Evolutionary conservation across 2,113 vertebrate genomes (phyloP), one percentile per base, ranked within the genome.

Genomic region (Actinemys pallida): DNA sequence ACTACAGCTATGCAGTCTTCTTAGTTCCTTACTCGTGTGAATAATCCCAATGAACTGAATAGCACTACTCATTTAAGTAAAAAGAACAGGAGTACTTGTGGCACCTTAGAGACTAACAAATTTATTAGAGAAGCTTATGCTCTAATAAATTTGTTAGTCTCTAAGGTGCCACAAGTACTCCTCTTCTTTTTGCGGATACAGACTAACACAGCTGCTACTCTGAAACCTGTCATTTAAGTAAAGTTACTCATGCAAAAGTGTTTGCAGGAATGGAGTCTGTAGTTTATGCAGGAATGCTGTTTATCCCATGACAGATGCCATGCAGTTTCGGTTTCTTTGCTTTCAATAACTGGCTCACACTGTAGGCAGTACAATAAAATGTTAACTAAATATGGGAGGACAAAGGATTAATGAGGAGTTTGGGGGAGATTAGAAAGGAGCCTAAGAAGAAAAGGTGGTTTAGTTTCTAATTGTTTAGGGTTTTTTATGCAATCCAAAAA

Each of bases 21-120:
- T 78, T 29, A 54, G 1, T 89, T 90, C 92, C 86, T 83, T 45
- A 6, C 81, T 90, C 84, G 47, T 75, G 81, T 57, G 75, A 95
- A 90, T 84, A 89, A 93, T 52, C 82, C 90, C 90, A 94, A 88
- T 92, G 86, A 92, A 85, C 86, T 90, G 81, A 47, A 83, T 56
- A 86, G 81, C 56, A 56, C 80, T 75, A 1, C 83, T 83, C 82
- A 95, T 12, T 91, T 86, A 52, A 92, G n/a, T 39, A 39, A 72
- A 72, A 45, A 45, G 45, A 45, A 45, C 45, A 45, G 45, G 45
- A 45, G 45, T 45, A 45, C 5, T 45, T 45, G 45, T 45, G 45
- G 45, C 45, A 45, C 45, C 45, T 45, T 45, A 45, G 45, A 45
- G 45, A 45, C 45, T 45, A 45, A 45, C 45, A 45, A 45, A 45